Conservation (phyloP, 2,888 invertebrate genomes). For the Volucella inanis region DNA sequence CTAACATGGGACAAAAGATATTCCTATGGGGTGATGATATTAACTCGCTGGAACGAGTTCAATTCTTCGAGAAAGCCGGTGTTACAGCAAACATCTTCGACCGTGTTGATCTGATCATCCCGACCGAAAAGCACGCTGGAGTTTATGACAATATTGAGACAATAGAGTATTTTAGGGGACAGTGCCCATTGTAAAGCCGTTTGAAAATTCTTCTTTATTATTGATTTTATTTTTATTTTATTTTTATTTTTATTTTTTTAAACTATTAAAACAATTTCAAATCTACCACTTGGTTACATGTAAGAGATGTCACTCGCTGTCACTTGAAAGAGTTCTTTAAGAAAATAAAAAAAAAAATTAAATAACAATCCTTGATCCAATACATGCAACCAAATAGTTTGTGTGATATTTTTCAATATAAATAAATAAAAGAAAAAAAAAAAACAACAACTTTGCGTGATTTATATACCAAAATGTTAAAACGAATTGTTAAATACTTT, state of each 20-base stretch:
- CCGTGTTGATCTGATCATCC: constrained; percentile 87
- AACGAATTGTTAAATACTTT: constrained; percentile 25
- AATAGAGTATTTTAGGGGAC: constrained; percentile 69
- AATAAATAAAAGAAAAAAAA: too few species aligned
- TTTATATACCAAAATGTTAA: constrained; percentile 19
- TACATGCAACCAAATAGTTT: not conserved
- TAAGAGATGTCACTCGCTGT: not conserved
- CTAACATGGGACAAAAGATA: constrained; percentile 91
- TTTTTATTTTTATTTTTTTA: constrained; percentile 3
- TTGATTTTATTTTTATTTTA: too few species aligned
- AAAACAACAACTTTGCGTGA: not conserved
- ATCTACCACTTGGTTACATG: not conserved
- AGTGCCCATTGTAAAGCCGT: constrained; percentile 60
- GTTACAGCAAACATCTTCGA: constrained; percentile 98
- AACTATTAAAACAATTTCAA: constrained; percentile 8
- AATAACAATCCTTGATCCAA: not conserved
- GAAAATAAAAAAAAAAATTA: not conserved
- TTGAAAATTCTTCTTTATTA: constrained; percentile 1
- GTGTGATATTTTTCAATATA: not conserved
- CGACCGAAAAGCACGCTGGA: constrained; percentile 76
- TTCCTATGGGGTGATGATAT: constrained; percentile 99
- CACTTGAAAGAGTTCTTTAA: not conserved
- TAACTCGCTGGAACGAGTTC: constrained; percentile 92
- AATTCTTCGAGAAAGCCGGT: constrained; percentile 92
- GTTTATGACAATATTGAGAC: constrained; percentile 58